These are phyloP conservation scores for Danio choprae DNA, from an alignment of 2,797 vertebrate species.

Conservation along the genomic window DNA sequence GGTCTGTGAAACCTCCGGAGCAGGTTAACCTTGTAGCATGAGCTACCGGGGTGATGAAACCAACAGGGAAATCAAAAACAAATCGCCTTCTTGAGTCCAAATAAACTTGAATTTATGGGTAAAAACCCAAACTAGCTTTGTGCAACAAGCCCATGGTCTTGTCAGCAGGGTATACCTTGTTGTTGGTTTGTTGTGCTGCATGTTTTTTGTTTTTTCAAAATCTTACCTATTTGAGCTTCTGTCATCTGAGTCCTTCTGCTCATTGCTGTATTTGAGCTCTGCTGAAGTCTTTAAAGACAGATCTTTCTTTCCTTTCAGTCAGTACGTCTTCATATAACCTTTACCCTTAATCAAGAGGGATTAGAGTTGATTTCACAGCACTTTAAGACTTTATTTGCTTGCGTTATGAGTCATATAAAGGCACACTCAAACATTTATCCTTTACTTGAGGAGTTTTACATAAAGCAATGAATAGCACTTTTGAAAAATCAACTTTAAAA, in stretches of 20 bases:
- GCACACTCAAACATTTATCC: background rate
- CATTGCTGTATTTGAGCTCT: conserved; percentile 76
- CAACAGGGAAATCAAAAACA: too few relatives aligned
- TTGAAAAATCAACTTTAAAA: background rate
- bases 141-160: background rate
- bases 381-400: background rate
- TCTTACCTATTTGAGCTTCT: conserved; percentile 76
- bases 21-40: too few relatives aligned
- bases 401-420: background rate
- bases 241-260: conserved; percentile 76
- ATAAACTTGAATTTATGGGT: too few relatives aligned
- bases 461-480: background rate
- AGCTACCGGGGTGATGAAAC: too few relatives aligned
- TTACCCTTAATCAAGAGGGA: conserved; percentile 64
- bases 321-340: conserved; percentile 83
- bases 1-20: too few relatives aligned
- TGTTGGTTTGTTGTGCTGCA: background rate
- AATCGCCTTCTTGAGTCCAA: too few relatives aligned
- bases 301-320: conserved; percentile 81
- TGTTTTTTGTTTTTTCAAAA: conserved; percentile 5
- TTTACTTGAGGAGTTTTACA: background rate
- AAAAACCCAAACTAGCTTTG: too few relatives aligned
- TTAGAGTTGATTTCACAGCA: conserved; percentile 15
- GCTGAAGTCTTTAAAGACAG: conserved; percentile 78
- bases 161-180: background rate